These are phyloP conservation scores for Antigone vipio DNA, from an alignment of 2,113 vertebrate genomes.

Conservation along the genomic window DNA sequence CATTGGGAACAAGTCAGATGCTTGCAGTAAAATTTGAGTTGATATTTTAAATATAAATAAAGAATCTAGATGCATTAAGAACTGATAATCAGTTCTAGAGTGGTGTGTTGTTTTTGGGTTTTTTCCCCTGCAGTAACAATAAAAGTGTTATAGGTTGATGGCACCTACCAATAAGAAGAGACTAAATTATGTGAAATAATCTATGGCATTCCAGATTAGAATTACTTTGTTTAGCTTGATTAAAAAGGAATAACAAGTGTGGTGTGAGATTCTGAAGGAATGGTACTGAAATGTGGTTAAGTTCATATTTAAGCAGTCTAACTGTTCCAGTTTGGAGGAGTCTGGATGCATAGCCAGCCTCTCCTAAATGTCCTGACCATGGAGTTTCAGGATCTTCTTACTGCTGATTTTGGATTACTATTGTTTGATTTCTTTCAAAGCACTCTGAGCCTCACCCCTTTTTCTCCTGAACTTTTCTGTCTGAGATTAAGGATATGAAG, in stretches of 20 bases:
- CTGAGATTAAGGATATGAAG: not conserved
- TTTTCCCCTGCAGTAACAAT: not conserved
- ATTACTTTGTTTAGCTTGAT: not conserved
- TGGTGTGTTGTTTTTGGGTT: not conserved
- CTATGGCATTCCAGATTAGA: not conserved
- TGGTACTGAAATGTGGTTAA: not conserved
- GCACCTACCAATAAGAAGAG: not conserved
- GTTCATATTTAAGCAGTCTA: not conserved
- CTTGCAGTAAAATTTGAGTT: not conserved
- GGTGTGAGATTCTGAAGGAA: not conserved
- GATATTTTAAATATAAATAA: not conserved
- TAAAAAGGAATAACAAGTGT: not conserved
- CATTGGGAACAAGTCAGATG: not conserved
- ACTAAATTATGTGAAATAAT: not conserved
- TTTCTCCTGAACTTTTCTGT: not conserved
- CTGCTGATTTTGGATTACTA: not conserved
- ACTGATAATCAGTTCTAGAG: not conserved
- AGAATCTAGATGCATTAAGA: not conserved
- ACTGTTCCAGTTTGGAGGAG: not conserved
- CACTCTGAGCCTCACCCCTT: not conserved
- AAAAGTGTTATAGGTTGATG: not conserved
- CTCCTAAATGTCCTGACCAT: not conserved
- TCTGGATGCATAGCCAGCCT: not conserved
- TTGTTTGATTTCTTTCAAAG: not conserved
- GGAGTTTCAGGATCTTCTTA: not conserved